Base-by-base conservation (phyloP, 2,113 vertebrate species). In the Macrotus californicus region DNA sequence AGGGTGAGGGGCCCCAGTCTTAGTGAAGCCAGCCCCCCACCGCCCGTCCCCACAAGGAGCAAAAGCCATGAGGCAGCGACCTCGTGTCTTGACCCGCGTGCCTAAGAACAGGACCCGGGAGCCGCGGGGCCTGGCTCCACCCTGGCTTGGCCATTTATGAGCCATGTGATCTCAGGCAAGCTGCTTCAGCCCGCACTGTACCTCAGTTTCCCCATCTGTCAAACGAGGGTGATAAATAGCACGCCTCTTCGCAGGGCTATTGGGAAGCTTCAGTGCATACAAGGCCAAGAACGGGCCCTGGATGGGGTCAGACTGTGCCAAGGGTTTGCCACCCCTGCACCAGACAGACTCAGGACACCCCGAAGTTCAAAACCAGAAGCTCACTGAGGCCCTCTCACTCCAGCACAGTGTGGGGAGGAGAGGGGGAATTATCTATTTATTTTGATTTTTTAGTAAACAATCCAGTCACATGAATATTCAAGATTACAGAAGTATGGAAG, bases 281-380 rank as follows among this genome's bases (percentile, higher is more conserved):
- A 19, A 80, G 4, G n/a, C 48, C 52, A 2, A 29, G 39, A 29
- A 7, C 13, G 10, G 29, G 50, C 13, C 9, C 48, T 39, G 36
- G 26, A 34, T 41, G 0, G 0, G 10, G 41, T 0, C 50, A n/a
- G 31, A 41, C 41, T 4, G 8, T 3, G 2, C 7, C 3, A 69
- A n/a, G 64, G 24, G 41, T 59, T 13, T 26, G 9, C 52, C 19
- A 13, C 16, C 41, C 41, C 19, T 22, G 43, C 0, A n/a, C 15
- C 29, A 13, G 7, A n/a, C 21, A 13, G 56, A 26, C 26, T 34
- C 24, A 7, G 59, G n/a, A 83, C 76, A n/a, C 8, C 4, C 34
- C 8, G 10, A 82, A 19, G 15, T 29, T 31, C 82, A 50, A 19
- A 81, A 50, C 34, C 3, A 1, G 34, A 48, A 50, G 94, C 24